These are phyloP conservation scores for Leucania comma DNA, from an alignment of 2,888 invertebrate species.

Conservation along the genomic window DNA sequence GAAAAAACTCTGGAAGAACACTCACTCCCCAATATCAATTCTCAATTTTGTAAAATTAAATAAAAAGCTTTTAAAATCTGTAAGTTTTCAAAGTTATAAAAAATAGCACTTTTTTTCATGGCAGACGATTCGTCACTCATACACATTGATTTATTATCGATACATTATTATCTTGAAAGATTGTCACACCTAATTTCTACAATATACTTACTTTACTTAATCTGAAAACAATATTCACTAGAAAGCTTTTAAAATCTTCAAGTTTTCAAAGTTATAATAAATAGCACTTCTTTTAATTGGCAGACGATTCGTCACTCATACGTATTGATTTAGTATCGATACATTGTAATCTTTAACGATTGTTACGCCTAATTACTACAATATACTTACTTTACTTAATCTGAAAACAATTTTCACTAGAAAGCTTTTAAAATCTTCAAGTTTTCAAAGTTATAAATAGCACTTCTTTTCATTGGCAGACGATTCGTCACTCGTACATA, in stretches of 20 bases:
- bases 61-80: background rate
- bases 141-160: conserved; percentile 1
- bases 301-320: conserved; percentile 15
- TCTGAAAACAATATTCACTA: conserved; percentile 11
- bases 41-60: too few species aligned
- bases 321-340: conserved; percentile 1
- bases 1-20: too few species aligned
- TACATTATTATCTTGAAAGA: conserved; percentile 34
- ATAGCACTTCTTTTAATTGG: background rate
- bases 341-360: conserved; percentile 35
- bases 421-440: background rate
- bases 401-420: background rate
- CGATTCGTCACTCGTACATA: conserved; percentile 7
- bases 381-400: conserved; percentile 23
- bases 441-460: background rate
- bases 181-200: conserved; percentile 26
- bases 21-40: too few species aligned
- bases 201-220: conserved; percentile 20
- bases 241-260: background rate
- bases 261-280: background rate
- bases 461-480: background rate
- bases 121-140: conserved; percentile 15
- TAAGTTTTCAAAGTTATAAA: background rate
- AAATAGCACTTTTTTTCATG: background rate
- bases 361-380: conserved; percentile 23